phyloP scores from a whole-genome alignment of 2,888 invertebrate genomes.

The Apamea epomidion region DNA sequence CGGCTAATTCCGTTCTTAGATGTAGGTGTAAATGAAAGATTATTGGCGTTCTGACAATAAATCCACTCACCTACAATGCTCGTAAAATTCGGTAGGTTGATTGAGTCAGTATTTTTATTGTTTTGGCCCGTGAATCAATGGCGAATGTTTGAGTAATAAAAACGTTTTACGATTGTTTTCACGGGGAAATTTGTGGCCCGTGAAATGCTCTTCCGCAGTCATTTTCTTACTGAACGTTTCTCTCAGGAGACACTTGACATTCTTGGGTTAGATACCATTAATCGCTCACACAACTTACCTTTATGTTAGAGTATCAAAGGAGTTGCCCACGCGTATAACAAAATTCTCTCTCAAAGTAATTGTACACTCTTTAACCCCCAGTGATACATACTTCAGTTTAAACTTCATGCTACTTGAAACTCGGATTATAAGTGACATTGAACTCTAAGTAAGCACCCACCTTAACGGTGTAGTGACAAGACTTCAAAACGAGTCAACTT shows the following conservation, averaged over 20 bases:
- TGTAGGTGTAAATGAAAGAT: constrained; percentile 86
- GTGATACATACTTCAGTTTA: constrained; percentile 46
- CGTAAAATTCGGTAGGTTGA: constrained; percentile 88
- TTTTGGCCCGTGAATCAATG: constrained; percentile 89
- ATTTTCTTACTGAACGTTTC: constrained; percentile 83
- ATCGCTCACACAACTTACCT: constrained; percentile 63
- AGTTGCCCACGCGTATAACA: constrained; percentile 48
- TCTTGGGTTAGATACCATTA: constrained; percentile 76
- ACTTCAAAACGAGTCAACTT: constrained; percentile 60
- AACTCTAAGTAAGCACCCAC: constrained; percentile 56
- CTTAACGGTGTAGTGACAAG: constrained; percentile 59
- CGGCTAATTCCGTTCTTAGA: constrained; percentile 72
- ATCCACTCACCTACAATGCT: constrained; percentile 86
- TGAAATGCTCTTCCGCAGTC: constrained; percentile 85
- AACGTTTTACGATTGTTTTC: constrained; percentile 90
- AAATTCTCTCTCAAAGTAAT: constrained; percentile 53
- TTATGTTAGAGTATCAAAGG: constrained; percentile 51
- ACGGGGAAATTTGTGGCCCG: constrained; percentile 89
- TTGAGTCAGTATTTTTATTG: constrained; percentile 91
- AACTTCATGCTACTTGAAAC: constrained; percentile 42
- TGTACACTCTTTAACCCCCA: constrained; percentile 32
- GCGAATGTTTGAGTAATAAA: constrained; percentile 90
- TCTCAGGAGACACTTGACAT: constrained; percentile 79
- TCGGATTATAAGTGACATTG: constrained; percentile 59
- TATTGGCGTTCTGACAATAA: constrained; percentile 84